Base-by-base conservation (phyloP, 2,113 vertebrate species). In the Thunnus maccoyii region DNA sequence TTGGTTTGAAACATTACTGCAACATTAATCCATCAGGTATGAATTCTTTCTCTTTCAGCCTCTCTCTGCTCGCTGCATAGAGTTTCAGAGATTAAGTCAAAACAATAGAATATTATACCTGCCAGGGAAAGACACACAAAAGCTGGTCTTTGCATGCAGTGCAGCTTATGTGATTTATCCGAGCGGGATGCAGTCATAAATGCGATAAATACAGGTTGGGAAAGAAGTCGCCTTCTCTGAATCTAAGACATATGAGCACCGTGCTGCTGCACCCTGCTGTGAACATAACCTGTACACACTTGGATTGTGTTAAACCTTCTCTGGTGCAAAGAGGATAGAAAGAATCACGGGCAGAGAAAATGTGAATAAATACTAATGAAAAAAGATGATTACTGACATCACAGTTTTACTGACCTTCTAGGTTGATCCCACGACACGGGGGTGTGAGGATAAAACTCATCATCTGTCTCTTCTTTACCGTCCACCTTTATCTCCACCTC, bases 341-440 rank as follows among this genome's bases (percentile, higher is more conserved):
- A 54, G 25, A 16, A 74, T 76, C 30, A 50, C 25, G 56, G 72
- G 54, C 7, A 48, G 25, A 22, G 14, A 46, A 73, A 72, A 87
- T 73, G 5, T 58, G 60, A 86, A 76, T 62, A 32, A 51, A 54
- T 69, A 72, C 58, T 73, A 72, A 75, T 55, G n/a, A 77, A 22
- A 79, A 16, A 20, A 50, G 32, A 65, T 48, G 62, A 44, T 51
- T 41, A 60, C 36, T 47, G 14, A 56, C 48, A 76, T 86, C 27
- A 51, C 20, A 48, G 70, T 75, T 77, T 87, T 65, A 79, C 92
- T 80, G 67, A 95, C 95, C 93, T 94, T 82, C 89, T 85, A 4
- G 93, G 92, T 17, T 68, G 75, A 85, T 91, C 90, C 93, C 92
- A 93, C 16, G 83, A 88, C 62, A 80, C 22, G 7, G 75, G 10